Evolutionary conservation across 2,797 vertebrate genomes (phyloP).

Genomic region (Pachyuromys duprasi): DNA sequence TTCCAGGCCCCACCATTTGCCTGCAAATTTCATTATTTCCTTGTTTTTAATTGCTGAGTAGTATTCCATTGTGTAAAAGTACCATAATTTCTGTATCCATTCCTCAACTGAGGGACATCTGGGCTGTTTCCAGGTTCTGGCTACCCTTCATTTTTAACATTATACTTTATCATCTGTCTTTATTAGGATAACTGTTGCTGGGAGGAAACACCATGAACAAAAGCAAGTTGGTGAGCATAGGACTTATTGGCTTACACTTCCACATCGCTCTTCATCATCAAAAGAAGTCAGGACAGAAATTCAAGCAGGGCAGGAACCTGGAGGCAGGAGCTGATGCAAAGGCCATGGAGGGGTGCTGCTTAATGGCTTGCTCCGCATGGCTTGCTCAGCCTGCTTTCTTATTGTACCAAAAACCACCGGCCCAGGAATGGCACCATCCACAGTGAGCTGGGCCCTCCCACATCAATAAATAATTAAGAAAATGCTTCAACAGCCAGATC

Average conservation of each 20-base stretch:
- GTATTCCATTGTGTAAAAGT: too few relatives aligned
- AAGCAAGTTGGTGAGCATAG: not conserved
- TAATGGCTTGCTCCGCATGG: not conserved
- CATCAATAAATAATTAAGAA: not conserved
- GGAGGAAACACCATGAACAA: not conserved
- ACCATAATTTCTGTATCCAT: too few relatives aligned
- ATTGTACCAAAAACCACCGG: not conserved
- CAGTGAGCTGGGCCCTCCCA: not conserved
- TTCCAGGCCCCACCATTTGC: too few relatives aligned
- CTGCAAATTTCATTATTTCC: too few relatives aligned
- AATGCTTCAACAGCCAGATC: not conserved
- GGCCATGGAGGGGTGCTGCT: not conserved
- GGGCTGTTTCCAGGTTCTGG: too few relatives aligned
- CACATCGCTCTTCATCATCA: not conserved
- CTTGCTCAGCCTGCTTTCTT: not conserved
- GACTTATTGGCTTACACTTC: not conserved
- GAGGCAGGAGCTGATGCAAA: not conserved
- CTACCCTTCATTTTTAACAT: constrained; percentile 59
- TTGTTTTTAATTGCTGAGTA: too few relatives aligned
- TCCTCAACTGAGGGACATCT: too few relatives aligned
- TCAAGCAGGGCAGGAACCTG: not conserved
- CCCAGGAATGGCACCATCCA: not conserved
- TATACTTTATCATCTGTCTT: not conserved
- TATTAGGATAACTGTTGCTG: not conserved
- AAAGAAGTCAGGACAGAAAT: not conserved